Evolutionary conservation across 2,797 vertebrate species (phyloP), one percentile per base, ranked within the genome.

Genomic region (Pangasius djambal): DNA sequence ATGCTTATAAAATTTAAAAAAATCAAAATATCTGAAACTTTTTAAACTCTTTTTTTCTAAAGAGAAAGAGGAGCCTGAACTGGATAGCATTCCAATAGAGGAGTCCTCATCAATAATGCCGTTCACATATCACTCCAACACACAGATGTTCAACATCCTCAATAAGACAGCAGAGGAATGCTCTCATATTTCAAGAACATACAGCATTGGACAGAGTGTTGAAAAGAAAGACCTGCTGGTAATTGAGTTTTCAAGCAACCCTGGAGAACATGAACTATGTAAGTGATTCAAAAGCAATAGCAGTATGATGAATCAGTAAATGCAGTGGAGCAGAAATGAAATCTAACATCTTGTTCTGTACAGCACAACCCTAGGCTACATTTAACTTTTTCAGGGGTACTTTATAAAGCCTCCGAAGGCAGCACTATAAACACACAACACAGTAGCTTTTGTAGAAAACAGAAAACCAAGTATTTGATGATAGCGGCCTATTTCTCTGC

Each of bases 181-280:
- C 77, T 83, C 97, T 6, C 93, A 96, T 83, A 95, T 99, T 15
- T 94, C 98, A 87, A 96, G 83, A 52, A 97, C 97, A n/a, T 99
- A 99, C 96, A 98, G 96, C 94, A 98, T 99, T 37, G 98, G 98
- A 0, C 97, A 96, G 85, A 99, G 98, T 88, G 94, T 95, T 70
- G 96, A 99, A 79, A 97, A 97, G 89, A 97, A 95, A 91, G 97
- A 99, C 13, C 96, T 99, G 93, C 95, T 98, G 16, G 98, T 98
- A 85, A 98, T 99, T 2, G 98, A 99, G 94, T 98, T 99, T 94
- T 99, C 98, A 0, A 93, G 92, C 88, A 98, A 97, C 85, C 98
- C 98, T 0, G 98, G 98, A 48, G 92, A 96, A 79, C 98, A 99
- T 0, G 97, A 99, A 69, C 91, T 97, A 86, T 94, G 98, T 99